Percentiles rank a stretch among this genome's conserved stretches.
Evolutionary conservation across 2,888 invertebrate genomes (phyloP).

Genomic region (Teinopalpus imperialis): DNA sequence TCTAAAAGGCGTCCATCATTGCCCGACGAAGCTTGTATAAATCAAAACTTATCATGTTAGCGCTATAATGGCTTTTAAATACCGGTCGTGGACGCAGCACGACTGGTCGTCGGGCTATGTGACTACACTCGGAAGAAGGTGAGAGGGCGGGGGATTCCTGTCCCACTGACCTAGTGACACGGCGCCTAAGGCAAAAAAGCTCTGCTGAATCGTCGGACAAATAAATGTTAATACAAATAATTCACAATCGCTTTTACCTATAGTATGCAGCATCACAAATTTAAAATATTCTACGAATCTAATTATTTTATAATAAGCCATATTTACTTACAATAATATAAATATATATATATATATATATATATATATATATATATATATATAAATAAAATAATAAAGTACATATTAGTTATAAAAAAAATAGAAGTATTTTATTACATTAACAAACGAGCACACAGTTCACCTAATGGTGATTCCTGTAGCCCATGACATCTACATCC

Average conservation of each 20-base stretch:
- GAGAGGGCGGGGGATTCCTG: conserved; percentile 47
- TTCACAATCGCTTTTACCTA: conserved; percentile 18
- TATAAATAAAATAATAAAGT: no score
- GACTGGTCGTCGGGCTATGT: conserved; percentile 51
- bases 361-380: no score
- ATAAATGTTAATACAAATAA: conserved; percentile 48
- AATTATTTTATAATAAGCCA: no score
- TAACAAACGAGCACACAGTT: no score
- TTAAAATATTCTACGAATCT: not conserved
- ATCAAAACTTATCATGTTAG: conserved; percentile 28
- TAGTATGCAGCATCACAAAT: conserved; percentile 13
- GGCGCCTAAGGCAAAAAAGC: conserved; percentile 54
- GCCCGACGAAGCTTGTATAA: conserved; percentile 20
- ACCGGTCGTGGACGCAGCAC: conserved; percentile 40
- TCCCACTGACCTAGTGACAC: conserved; percentile 71
- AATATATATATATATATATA: no score
- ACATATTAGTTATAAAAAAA: no score
- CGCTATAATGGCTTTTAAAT: conserved; percentile 37
- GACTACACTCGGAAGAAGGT: conserved; percentile 47
- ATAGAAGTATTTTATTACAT: no score
- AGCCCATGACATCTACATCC: no score
- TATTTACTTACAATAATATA: no score
- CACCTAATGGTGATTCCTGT: no score
- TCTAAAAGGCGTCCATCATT: conserved; percentile 18
- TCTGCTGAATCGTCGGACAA: conserved; percentile 52